phyloP scores from a whole-genome alignment of 2,113 vertebrate species.

The Pseudonaja textilis region DNA sequence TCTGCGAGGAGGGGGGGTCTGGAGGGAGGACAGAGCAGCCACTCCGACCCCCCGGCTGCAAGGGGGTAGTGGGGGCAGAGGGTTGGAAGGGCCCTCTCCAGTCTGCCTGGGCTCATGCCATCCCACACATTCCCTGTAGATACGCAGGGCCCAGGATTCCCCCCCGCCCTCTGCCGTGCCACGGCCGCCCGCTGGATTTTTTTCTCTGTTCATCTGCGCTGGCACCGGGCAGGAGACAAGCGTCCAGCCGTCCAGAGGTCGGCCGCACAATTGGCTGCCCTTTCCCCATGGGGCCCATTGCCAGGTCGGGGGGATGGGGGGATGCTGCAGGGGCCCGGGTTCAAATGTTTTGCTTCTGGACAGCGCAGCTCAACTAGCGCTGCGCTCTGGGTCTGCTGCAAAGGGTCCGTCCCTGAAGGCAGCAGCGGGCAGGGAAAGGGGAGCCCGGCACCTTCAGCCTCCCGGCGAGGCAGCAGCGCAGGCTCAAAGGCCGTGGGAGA shows the following conservation, averaged over 20 bases:
- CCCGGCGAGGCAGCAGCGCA: background rate
- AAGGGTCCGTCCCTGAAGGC: background rate
- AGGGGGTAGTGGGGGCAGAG: background rate
- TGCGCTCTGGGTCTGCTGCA: constrained; percentile 45
- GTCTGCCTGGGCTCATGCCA: background rate
- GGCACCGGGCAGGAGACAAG: background rate
- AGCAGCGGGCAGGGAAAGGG: background rate
- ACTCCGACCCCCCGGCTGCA: background rate
- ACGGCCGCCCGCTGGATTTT: background rate
- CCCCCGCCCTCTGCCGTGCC: background rate
- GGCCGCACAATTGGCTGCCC: background rate
- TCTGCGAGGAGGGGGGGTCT: too few species aligned
- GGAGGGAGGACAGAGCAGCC: background rate
- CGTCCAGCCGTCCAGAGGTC: background rate
- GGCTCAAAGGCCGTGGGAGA: background rate
- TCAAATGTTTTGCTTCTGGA: background rate
- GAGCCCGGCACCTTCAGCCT: background rate
- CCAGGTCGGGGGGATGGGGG: background rate
- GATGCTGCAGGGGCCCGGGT: background rate
- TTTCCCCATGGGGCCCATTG: background rate
- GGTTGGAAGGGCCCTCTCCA: background rate
- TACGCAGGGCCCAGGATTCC: background rate
- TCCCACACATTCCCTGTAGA: constrained; percentile 3
- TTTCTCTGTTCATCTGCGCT: background rate
- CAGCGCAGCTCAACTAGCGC: constrained; percentile 17